phyloP scores from a whole-genome alignment of 2,113 vertebrate genomes.

The Callithrix jacchus region DNA sequence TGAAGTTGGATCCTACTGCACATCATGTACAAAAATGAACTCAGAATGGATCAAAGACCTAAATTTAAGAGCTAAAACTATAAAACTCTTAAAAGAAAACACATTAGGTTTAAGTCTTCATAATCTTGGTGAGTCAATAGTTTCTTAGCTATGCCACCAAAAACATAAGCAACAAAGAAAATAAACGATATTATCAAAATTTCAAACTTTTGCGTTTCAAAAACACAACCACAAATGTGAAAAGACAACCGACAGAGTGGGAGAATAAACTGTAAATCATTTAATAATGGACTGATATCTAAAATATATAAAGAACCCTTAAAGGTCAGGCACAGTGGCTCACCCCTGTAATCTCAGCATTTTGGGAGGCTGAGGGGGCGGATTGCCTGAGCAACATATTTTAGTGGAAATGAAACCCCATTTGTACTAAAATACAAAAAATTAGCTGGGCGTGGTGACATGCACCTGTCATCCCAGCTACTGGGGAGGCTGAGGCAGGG shows the following conservation, averaged over 20 bases:
- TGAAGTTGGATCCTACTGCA: background rate
- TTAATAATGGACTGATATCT: too few relatives aligned
- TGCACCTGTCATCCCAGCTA: background rate
- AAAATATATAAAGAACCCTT: too few relatives aligned
- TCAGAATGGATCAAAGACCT: background rate
- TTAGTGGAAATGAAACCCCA: background rate
- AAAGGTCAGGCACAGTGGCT: background rate
- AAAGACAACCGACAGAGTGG: too few relatives aligned
- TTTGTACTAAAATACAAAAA: background rate
- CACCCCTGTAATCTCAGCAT: background rate
- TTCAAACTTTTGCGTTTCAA: too few relatives aligned
- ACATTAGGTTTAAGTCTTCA: too few relatives aligned
- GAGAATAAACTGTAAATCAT: too few relatives aligned
- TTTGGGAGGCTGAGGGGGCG: background rate
- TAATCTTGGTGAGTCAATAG: too few relatives aligned
- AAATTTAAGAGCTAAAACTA: background rate
- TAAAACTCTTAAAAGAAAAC: background rate
- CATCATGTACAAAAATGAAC: background rate
- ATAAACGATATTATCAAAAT: too few relatives aligned
- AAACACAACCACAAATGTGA: too few relatives aligned
- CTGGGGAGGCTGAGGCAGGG: background rate
- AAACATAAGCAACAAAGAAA: too few relatives aligned
- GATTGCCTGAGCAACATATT: background rate
- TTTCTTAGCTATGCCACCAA: too few relatives aligned
- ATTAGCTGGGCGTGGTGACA: background rate